These are phyloP conservation scores for Uropsilus gracilis DNA, from an alignment of 2,113 vertebrate genomes.

Conservation along the genomic window DNA sequence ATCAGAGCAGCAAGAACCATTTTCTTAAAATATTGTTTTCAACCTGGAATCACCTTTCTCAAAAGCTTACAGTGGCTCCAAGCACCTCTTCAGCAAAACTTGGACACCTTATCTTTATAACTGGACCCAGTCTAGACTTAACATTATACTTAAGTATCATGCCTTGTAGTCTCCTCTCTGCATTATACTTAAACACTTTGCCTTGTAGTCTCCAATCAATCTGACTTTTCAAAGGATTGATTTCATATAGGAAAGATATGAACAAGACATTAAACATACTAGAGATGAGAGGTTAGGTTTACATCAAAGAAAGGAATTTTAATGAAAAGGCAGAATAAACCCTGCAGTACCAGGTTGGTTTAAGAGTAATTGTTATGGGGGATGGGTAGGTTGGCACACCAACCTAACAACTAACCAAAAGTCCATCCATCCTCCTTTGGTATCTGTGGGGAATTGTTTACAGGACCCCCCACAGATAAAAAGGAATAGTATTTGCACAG, in stretches of 20 bases:
- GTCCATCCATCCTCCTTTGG: too few relatives aligned
- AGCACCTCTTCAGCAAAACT: conserved; percentile 1
- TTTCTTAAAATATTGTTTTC: conserved; percentile 11
- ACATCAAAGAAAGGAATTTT: conserved; percentile 11
- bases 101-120: conserved; percentile 2
- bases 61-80: conserved; percentile 12
- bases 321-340: conserved; percentile 20
- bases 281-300: background rate
- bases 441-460: too few relatives aligned
- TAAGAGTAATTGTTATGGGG: background rate
- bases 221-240: background rate
- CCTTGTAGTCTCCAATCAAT: background rate
- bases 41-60: conserved; percentile 42
- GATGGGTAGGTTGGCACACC: background rate
- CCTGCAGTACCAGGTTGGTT: background rate
- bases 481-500: too few relatives aligned
- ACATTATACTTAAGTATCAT: background rate
- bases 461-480: too few relatives aligned
- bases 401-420: too few relatives aligned
- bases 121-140: background rate
- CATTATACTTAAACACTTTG: background rate
- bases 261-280: too few relatives aligned
- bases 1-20: too few relatives aligned
- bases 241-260: background rate
- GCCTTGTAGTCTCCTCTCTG: too few relatives aligned